Evolutionary conservation across 2,888 invertebrate genomes (phyloP), one percentile per base, ranked within the genome.

Genomic region (Caradrina clavipalpis): DNA sequence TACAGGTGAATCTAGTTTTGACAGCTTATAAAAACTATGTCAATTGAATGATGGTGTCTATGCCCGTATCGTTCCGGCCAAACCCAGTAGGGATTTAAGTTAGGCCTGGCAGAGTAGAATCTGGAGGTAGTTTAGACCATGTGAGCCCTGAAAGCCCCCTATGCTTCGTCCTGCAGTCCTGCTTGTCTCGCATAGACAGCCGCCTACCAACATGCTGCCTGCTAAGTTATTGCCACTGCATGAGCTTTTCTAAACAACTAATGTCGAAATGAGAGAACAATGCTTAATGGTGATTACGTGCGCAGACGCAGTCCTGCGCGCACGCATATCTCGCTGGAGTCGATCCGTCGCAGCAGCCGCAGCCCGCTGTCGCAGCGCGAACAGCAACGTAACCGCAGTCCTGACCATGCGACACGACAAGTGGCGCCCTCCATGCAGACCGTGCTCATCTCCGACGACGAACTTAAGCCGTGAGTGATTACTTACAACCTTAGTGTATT

Each of bases 401-500:
- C 90, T 82, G 86, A 88, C 81, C 75, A 66, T 49, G 73, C 60
- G 51, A 10, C 73, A 11, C 66, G 53, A 6, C 77, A 56, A 39
- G 58, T 80, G 47, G 82, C 89, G 73, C 89, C 90, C 73, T 88
- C 90, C 59, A 26, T 90, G 88, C 92, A 94, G 87, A 95, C 95
- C 78, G 95, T 95, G 74, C 92, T 93, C 78, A 90, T 95, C 61
- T 95, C 95, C 8, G 95, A 96, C 86, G 95, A 96, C 49, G 95
- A 95, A 69, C 88, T 95, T 22, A 90, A 88, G 45, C 89, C 93
- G 95, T 95, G 62, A 86, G 91, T 87, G 35, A 35, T 8, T 31
- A 59, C 15, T 15, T 45, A 2, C 17, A 17, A 39, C 1, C 10
- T 11, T 39, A 3, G 3, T 13, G 3, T 39, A 39, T 39, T 11